Evolutionary conservation across 2,113 vertebrate genomes (phyloP).

Genomic region (Picathartes gymnocephalus): DNA sequence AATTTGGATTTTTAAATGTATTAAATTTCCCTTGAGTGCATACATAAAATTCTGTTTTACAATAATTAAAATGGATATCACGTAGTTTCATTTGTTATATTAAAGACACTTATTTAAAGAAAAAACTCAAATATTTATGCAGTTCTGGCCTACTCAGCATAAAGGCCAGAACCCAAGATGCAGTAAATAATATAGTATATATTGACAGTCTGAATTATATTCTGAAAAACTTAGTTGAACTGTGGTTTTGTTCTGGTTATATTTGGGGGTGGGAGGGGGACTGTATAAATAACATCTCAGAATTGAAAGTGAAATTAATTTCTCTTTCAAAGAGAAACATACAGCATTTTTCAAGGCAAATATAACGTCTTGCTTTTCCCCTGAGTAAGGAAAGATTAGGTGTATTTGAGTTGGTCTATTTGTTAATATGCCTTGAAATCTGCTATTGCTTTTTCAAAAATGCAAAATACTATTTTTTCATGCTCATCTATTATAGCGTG

Average conservation of each 20-base stretch:
- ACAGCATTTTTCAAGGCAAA: constrained; percentile 36
- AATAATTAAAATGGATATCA: background rate
- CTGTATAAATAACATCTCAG: constrained; percentile 13
- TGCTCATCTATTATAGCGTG: background rate
- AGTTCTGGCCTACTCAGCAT: background rate
- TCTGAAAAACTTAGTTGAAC: background rate
- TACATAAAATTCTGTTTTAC: background rate
- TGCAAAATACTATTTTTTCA: constrained; percentile 9
- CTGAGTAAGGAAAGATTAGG: constrained; percentile 6
- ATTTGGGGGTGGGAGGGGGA: background rate
- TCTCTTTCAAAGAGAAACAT: constrained; percentile 39
- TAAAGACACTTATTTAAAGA: background rate
- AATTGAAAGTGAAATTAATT: background rate
- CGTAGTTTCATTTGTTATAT: background rate
- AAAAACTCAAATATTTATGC: background rate
- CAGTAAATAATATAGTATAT: background rate
- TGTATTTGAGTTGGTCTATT: constrained; percentile 17
- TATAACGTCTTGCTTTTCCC: background rate
- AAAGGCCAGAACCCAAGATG: background rate
- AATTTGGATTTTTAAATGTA: background rate
- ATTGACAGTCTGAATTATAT: background rate
- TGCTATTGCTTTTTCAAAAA: constrained; percentile 26
- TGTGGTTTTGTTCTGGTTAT: background rate
- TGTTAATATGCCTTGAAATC: constrained; percentile 21
- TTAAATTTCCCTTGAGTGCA: background rate